Base-by-base conservation (phyloP, 53 echinoderm and acorn worm species). In the Actinopyga echinites region DNA sequence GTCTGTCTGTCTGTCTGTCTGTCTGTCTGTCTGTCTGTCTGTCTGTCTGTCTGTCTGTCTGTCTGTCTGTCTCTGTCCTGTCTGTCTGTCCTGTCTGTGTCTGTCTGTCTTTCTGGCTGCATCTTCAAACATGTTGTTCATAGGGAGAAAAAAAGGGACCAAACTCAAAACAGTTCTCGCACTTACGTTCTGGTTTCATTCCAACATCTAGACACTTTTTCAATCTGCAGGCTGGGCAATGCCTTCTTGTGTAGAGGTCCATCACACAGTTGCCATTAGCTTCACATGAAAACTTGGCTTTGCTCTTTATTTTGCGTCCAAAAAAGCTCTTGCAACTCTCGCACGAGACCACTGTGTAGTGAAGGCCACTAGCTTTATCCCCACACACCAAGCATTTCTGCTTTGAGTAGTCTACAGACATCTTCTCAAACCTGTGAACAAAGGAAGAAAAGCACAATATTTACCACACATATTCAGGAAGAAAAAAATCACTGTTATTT, bases 311-410 rank as follows among this genome's bases (percentile, higher is more conserved):
- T 87, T 97, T 97, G 10, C 97, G 91, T 65, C 97, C 97, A 68
- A 97, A 97, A 90, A 97, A 97, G 59, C 97, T 97, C 74, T 97
- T 97, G 88, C 97, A 97, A 83, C 93, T 94, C 74, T 97, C 97
- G 74, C 97, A 97, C 64, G 97, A 97, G 71, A 97, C 86, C 28
- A 97, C 97, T 5, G 93, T 93, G 90, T 97, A 97, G 74, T 97
- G 97, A 30, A 97, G 92, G 64, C 97, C 97, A 56, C 97, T 97
- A 26, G 97, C 97, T 89, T 97, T 97, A 92, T 97, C 97, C 34
- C 93, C 93, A 29, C 97, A 97, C 80, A 97, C 97, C 77, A 97
- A 88, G 88, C 97, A 97, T 86, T 93, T 93, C 75, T 93, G 97
- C 82, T 97, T 93, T 60, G 92, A 88, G 90, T 93, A 97, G 89